phyloP scores from a whole-genome alignment of 2,113 vertebrate genomes.

The Marmota flaviventris region DNA sequence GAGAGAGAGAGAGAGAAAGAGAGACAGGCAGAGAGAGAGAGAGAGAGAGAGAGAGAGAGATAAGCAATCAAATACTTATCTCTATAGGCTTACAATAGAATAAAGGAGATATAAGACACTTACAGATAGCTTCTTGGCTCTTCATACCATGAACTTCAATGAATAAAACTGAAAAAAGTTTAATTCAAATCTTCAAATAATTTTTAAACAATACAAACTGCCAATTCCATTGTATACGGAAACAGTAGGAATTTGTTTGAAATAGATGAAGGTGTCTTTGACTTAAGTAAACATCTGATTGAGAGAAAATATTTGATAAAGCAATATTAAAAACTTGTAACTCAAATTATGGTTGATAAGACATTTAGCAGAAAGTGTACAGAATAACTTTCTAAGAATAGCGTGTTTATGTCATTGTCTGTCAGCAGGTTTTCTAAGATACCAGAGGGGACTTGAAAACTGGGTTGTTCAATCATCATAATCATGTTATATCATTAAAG shows the following conservation, averaged over 20 bases:
- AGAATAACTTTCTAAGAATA: background rate
- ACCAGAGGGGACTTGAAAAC: background rate
- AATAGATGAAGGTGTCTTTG: constrained; percentile 15
- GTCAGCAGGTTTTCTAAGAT: background rate
- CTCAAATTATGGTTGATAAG: constrained; percentile 18
- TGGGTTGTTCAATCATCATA: background rate
- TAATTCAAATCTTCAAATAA: constrained; percentile 23
- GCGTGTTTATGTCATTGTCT: background rate
- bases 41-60: background rate
- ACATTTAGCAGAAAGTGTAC: background rate
- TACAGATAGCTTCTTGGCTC: background rate
- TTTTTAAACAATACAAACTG: constrained; percentile 33
- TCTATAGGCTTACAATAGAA: background rate
- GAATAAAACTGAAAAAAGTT: constrained; percentile 17
- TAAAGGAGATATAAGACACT: constrained; percentile 10
- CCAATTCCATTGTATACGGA: background rate
- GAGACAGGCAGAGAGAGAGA: no score
- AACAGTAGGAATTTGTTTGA: constrained; percentile 25
- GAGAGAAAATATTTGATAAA: constrained; percentile 56
- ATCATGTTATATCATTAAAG: background rate
- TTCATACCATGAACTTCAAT: constrained; percentile 4
- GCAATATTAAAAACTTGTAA: constrained; percentile 18
- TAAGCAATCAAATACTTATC: background rate
- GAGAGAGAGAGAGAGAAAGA: background rate
- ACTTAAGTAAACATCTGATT: constrained; percentile 47